These are phyloP conservation scores for Drosophila teissieri DNA, from an alignment of 1,140 invertebrate species.

Conservation along the genomic window DNA sequence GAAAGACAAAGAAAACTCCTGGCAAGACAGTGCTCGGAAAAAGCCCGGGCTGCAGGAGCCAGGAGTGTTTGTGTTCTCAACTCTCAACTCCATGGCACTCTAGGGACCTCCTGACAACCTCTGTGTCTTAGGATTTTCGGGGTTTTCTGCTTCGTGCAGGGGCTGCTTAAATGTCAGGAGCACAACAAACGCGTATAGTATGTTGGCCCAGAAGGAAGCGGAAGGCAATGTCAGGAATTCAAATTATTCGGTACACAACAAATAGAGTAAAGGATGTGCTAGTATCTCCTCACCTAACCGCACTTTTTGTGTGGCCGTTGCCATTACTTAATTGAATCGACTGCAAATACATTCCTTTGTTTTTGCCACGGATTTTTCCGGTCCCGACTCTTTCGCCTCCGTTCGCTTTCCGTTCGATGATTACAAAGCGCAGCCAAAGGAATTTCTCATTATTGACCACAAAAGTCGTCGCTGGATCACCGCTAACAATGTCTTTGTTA, in stretches of 20 bases:
- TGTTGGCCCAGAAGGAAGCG: not conserved
- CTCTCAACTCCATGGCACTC: conserved; percentile 46
- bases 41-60: conserved; percentile 32
- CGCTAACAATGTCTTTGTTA: conserved; percentile 66
- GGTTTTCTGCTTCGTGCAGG: conserved; percentile 43
- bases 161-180: conserved; percentile 55
- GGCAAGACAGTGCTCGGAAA: conserved; percentile 17
- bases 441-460: conserved; percentile 82
- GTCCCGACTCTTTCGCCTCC: conserved; percentile 10
- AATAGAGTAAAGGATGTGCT: conserved; percentile 9
- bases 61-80: conserved; percentile 52
- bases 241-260: conserved; percentile 61
- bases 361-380: conserved; percentile 42
- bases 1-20: conserved; percentile 48
- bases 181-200: conserved; percentile 28
- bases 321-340: conserved; percentile 79
- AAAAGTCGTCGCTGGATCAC: conserved; percentile 63
- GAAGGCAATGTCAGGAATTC: conserved; percentile 65
- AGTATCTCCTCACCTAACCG: conserved; percentile 27
- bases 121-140: conserved; percentile 21
- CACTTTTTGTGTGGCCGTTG: conserved; percentile 19
- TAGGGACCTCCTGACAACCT: conserved; percentile 29
- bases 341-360: conserved; percentile 72
- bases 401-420: conserved; percentile 27
- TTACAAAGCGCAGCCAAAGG: conserved; percentile 64